phyloP scores from a whole-genome alignment of 2,888 invertebrate species.

The Eutolmus rufibarbis region DNA sequence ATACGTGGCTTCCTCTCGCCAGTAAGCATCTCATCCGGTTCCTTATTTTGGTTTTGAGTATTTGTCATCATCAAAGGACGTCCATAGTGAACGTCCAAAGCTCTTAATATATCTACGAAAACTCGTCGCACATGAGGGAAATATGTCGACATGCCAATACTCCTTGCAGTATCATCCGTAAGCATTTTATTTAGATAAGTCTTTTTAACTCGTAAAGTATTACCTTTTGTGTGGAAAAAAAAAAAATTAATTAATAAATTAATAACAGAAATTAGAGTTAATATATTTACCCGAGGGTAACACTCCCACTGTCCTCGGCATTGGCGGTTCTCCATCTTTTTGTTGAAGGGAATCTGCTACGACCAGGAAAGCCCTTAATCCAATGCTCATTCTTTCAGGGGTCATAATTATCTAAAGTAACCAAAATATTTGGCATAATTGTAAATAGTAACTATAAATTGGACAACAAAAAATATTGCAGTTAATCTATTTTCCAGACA shows the following conservation, averaged over 20 bases:
- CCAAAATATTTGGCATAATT: neutral
- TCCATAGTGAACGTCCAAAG: conserved; percentile 94
- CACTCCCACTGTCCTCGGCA: conserved; percentile 95
- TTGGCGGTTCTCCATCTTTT: conserved; percentile 98
- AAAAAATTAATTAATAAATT: neutral
- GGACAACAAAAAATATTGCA: no score
- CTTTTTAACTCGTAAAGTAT: conserved; percentile 92
- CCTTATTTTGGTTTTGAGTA: conserved; percentile 94
- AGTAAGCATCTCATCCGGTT: conserved; percentile 88
- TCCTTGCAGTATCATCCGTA: conserved; percentile 94
- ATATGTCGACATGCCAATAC: conserved; percentile 96
- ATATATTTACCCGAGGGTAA: conserved; percentile 74
- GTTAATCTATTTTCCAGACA: no score
- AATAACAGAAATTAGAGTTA: neutral
- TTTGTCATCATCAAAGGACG: conserved; percentile 97
- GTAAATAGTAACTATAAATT: no score
- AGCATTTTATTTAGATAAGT: conserved; percentile 96
- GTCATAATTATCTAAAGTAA: conserved; percentile 77
- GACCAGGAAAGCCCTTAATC: conserved; percentile 94
- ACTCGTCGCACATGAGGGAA: conserved; percentile 95
- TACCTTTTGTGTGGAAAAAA: conserved; percentile 66
- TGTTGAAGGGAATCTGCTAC: conserved; percentile 98
- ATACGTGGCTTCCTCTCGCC: conserved; percentile 98
- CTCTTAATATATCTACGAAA: conserved; percentile 93
- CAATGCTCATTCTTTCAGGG: conserved; percentile 98